Base-by-base conservation (phyloP, 2,113 vertebrate genomes). In the Chrysochloris asiatica region DNA sequence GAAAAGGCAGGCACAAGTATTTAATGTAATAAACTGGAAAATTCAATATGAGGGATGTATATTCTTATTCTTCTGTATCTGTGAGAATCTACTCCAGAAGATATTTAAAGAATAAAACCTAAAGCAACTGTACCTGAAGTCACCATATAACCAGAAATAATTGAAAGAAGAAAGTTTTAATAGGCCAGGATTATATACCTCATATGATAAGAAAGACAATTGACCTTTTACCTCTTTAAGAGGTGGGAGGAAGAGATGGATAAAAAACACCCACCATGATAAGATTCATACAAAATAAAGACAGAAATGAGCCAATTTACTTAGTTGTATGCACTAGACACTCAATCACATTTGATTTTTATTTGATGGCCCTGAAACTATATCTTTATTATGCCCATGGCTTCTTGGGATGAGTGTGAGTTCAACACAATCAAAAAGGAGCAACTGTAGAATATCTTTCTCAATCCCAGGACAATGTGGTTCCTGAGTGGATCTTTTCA, bases 141-240 rank as follows among this genome's bases (percentile, higher is more conserved):
- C 17, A 83, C 38, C 43, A 81, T 73, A 67, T 75, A 59, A 86
- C 10, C 33, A 22, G 69, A 54, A 71, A 82, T 43, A 89, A 79
- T 33, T 81, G 33, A 85, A 72, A 77, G 41, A 76, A 61, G 75
- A 89, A 43, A 86, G 17, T 77, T 77, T 56, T 81, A 80, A 76
- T 61, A 43, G 45, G 24, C 59, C 48, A 75, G 59, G 76, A 84
- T 52, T 61, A 50, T 12, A 71, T 61, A 71, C 7, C 69, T 28
- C 28, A 81, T 21, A 54, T 56, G 38, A 28, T 26, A 12, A 24
- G 36, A 36, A 61, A 77, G 26, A 61, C 2, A 61, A n/a, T 0
- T 26, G 14, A 10, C 26, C 24, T 13, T 77, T 78, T 26, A 77
- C 41, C 33, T 92, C 47, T 38, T 22, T 28, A 36, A 69, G 47